Conservation (phyloP, 2,797 vertebrate species). For the Decapterus maruadsi region DNA sequence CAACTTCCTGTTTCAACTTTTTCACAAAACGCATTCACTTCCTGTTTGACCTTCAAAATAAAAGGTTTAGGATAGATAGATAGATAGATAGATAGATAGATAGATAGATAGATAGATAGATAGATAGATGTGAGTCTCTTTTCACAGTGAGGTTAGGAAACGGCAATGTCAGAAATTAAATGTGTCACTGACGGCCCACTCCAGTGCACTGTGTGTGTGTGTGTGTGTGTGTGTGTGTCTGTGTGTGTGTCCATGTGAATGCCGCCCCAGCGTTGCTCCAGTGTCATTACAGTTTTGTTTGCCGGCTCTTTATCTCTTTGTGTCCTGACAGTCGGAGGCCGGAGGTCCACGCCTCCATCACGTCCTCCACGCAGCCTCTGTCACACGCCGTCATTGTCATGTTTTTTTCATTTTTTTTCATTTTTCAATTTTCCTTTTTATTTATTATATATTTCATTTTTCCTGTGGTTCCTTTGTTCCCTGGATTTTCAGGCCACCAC, state of each 20-base stretch:
- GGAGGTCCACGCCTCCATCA: conserved; percentile 58
- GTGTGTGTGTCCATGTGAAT: conserved; percentile 14
- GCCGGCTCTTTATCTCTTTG: conserved; percentile 40
- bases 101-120: too few relatives aligned
- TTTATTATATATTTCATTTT: conserved; percentile 31
- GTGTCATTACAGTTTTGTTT: conserved; percentile 40
- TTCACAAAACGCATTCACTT: too few relatives aligned
- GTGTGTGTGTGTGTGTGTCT: not conserved
- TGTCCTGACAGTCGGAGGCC: conserved; percentile 36
- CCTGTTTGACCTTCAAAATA: not conserved
- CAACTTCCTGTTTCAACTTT: too few relatives aligned
- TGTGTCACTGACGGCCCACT: not conserved
- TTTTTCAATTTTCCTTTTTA: conserved; percentile 4
- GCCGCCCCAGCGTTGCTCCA: conserved; percentile 1
- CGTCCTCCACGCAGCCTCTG: conserved; percentile 33
- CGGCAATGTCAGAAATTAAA: not conserved
- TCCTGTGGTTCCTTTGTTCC: conserved; percentile 38
- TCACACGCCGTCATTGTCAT: conserved; percentile 52
- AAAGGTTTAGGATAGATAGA: not conserved
- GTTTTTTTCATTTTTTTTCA: not conserved
- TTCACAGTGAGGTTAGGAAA: too few relatives aligned
- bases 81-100: too few relatives aligned
- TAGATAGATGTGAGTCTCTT: too few relatives aligned
- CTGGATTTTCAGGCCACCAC: conserved; percentile 48
- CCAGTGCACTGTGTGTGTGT: not conserved